Evolutionary conservation across 2,888 invertebrate genomes (phyloP).

Genomic region (Drosophila antonietae): DNA sequence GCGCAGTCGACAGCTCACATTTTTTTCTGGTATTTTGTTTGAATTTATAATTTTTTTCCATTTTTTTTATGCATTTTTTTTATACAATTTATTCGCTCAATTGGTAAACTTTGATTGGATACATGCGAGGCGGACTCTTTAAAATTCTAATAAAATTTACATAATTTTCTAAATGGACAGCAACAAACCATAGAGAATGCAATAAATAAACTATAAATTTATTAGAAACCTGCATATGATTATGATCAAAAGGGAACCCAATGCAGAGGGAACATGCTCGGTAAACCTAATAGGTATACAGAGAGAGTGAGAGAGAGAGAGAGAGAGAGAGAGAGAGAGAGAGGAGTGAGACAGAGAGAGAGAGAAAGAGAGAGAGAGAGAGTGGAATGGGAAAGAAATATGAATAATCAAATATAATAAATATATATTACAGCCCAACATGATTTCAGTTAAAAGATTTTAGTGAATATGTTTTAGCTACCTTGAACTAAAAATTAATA

Average conservation of each 20-base stretch:
- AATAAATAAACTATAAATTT: conserved; percentile 75
- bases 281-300: background rate
- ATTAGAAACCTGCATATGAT: conserved; percentile 49
- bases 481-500: no score
- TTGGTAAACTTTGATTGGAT: conserved; percentile 58
- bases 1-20: conserved; percentile 14
- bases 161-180: conserved; percentile 73
- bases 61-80: conserved; percentile 34
- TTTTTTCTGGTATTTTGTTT: conserved; percentile 51
- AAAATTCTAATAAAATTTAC: conserved; percentile 60
- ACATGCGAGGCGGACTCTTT: conserved; percentile 21
- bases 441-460: no score
- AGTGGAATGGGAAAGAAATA: background rate
- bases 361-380: no score
- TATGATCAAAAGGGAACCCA: conserved; percentile 12
- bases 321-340: no score
- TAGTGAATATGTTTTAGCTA: no score
- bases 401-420: background rate
- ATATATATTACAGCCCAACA: no score
- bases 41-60: conserved; percentile 64
- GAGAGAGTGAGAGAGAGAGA: no score
- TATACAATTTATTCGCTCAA: conserved; percentile 55
- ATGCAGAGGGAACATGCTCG: background rate
- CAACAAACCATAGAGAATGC: conserved; percentile 71
- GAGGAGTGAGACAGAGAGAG: no score